Conservation (phyloP, 2,888 invertebrate genomes). For the Cataglyphis albicans region DNA sequence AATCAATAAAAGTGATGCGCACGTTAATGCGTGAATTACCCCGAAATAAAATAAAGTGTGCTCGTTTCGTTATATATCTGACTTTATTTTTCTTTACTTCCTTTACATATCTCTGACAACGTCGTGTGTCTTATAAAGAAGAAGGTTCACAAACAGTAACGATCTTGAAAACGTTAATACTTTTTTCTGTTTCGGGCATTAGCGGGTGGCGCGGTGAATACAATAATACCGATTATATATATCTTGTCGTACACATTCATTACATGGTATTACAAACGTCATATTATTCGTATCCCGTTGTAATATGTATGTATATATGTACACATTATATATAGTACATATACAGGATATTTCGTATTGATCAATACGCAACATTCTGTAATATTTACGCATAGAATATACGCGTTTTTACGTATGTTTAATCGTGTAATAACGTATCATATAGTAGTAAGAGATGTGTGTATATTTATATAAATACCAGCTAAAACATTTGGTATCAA, state of each 20-base stretch:
- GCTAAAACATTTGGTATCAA: conserved; percentile 83
- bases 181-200: conserved; percentile 69
- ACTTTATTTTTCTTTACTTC: conserved; percentile 63
- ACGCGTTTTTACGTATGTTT: conserved; percentile 63
- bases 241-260: conserved; percentile 75
- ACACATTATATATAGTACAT: conserved; percentile 64
- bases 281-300: conserved; percentile 72
- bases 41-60: neutral
- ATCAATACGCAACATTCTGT: conserved; percentile 9
- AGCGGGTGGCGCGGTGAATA: conserved; percentile 73
- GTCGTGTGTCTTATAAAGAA: conserved; percentile 70
- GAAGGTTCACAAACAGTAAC: conserved; percentile 80
- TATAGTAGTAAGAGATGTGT: conserved; percentile 78
- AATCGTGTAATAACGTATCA: conserved; percentile 73
- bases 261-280: conserved; percentile 78
- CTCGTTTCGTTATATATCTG: conserved; percentile 65
- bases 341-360: conserved; percentile 56
- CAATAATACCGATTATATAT: conserved; percentile 75
- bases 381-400: conserved; percentile 64
- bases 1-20: neutral
- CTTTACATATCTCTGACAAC: conserved; percentile 60
- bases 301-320: conserved; percentile 63
- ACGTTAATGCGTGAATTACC: neutral
- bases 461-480: conserved; percentile 77
- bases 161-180: conserved; percentile 81